A percentile compares a stretch with the other conserved stretches of the same genome.
Conservation (phyloP, 1,140 invertebrate genomes). For the Brachionus paranguensis region DNA sequence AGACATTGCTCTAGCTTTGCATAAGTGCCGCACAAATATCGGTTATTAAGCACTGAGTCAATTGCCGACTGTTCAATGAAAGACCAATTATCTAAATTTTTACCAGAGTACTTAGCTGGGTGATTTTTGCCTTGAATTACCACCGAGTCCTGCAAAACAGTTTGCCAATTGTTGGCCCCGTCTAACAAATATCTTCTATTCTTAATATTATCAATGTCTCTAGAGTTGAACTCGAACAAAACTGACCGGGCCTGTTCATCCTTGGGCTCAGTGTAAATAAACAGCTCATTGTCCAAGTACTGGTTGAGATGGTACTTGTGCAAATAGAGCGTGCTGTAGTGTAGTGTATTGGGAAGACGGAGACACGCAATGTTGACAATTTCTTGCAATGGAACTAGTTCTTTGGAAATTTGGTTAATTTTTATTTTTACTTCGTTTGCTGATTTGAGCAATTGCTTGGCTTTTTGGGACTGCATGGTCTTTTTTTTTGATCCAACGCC, state of each 20-base stretch:
- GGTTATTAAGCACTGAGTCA: neutral
- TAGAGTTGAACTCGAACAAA: conserved; percentile 8
- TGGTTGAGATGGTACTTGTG: neutral
- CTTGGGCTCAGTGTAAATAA: neutral
- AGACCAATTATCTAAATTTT: neutral
- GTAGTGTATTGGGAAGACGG: neutral
- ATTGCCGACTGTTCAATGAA: neutral
- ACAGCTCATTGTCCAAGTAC: neutral
- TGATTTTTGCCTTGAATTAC: neutral
- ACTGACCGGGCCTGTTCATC: neutral
- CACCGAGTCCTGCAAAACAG: neutral
- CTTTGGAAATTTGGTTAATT: conserved; percentile 2
- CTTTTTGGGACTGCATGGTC: neutral
- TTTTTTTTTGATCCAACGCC: neutral
- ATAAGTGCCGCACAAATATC: conserved; percentile 9
- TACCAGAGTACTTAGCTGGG: neutral
- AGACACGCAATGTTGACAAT: conserved; percentile 20
- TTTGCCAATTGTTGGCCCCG: conserved; percentile 1
- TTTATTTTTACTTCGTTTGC: neutral
- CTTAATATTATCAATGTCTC: neutral
- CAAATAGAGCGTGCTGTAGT: neutral
- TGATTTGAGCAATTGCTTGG: conserved; percentile 17
- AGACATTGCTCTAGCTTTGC: conserved; percentile 22
- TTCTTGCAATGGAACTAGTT: conserved; percentile 8
- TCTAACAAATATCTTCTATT: neutral